phyloP scores from a whole-genome alignment of 2,113 vertebrate species.

The Poeciliopsis turrubarensis region DNA sequence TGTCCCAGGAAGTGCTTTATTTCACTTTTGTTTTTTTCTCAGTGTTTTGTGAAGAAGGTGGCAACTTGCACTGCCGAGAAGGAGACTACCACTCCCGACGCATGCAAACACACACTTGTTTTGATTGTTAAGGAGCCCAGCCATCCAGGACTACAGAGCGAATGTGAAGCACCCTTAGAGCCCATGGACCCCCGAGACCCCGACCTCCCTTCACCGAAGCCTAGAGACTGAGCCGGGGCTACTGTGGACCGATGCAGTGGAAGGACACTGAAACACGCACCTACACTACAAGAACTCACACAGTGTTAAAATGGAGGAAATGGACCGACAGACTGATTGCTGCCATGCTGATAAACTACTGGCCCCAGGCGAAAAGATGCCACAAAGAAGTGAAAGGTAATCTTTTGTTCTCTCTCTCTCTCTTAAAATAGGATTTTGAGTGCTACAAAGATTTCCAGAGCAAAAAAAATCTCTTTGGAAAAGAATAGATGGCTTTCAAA shows the following conservation, averaged over 20 bases:
- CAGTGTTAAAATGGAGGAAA: conserved; percentile 37
- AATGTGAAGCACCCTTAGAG: conserved; percentile 40
- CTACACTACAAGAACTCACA: conserved; percentile 8
- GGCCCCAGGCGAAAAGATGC: conserved; percentile 42
- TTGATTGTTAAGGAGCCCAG: conserved; percentile 45
- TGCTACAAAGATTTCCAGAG: not conserved
- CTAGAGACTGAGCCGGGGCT: conserved; percentile 66
- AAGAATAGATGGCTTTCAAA: no score
- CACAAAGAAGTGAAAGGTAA: conserved; percentile 67
- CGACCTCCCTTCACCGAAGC: conserved; percentile 38
- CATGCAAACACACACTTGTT: conserved; percentile 24
- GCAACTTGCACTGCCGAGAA: conserved; percentile 71
- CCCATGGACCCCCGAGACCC: conserved; percentile 7
- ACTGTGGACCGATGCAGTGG: conserved; percentile 68
- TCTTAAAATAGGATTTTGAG: conserved; percentile 19
- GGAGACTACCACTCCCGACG: conserved; percentile 39
- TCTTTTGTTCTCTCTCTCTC: conserved; percentile 9
- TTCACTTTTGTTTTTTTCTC: conserved; percentile 50
- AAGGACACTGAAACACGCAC: conserved; percentile 58
- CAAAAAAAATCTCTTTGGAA: no score
- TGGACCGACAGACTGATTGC: conserved; percentile 40
- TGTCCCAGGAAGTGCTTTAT: conserved; percentile 81
- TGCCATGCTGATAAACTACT: conserved; percentile 37
- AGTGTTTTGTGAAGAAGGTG: conserved; percentile 52
- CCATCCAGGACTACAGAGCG: conserved; percentile 41